These are phyloP conservation scores for Onychomys leucogaster DNA, from an alignment of 2,797 vertebrate species.

Conservation along the genomic window DNA sequence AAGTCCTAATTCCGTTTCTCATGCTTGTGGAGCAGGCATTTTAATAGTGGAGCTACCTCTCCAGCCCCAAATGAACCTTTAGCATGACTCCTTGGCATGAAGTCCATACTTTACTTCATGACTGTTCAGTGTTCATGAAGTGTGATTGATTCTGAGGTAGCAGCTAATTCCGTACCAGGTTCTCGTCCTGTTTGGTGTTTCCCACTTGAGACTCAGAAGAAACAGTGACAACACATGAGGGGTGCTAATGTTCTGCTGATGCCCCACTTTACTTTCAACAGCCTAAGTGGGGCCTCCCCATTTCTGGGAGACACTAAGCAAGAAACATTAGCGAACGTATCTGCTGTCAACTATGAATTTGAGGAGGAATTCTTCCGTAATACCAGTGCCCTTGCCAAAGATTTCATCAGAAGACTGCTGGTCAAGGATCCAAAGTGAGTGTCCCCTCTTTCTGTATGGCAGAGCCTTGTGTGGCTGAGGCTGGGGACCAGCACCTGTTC, in stretches of 20 bases:
- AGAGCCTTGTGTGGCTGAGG: neutral
- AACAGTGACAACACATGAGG: neutral
- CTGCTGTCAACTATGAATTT: constrained; percentile 97
- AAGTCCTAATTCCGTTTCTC: neutral
- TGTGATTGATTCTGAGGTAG: constrained; percentile 15
- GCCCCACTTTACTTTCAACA: constrained; percentile 81
- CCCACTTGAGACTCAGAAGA: neutral
- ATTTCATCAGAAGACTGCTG: constrained; percentile 96
- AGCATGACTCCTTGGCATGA: constrained; percentile 26
- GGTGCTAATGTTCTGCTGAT: neutral
- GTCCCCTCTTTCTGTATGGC: neutral
- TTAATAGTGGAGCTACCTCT: neutral
- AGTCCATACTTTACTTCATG: constrained; percentile 20
- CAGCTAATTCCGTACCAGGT: neutral
- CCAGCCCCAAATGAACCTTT: neutral
- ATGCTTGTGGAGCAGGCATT: neutral
- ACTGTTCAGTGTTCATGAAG: constrained; percentile 27
- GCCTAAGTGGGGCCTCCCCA: constrained; percentile 96
- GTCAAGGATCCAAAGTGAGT: constrained; percentile 98
- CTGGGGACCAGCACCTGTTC: neutral
- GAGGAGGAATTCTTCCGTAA: constrained; percentile 98
- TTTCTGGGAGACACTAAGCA: constrained; percentile 99
- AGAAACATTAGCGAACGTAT: constrained; percentile 98
- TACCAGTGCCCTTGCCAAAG: constrained; percentile 97
- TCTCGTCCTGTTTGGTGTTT: neutral